Evolutionary conservation across 2,797 vertebrate genomes (phyloP), one percentile per base, ranked within the genome.

Genomic region (Acipenser ruthenus): DNA sequence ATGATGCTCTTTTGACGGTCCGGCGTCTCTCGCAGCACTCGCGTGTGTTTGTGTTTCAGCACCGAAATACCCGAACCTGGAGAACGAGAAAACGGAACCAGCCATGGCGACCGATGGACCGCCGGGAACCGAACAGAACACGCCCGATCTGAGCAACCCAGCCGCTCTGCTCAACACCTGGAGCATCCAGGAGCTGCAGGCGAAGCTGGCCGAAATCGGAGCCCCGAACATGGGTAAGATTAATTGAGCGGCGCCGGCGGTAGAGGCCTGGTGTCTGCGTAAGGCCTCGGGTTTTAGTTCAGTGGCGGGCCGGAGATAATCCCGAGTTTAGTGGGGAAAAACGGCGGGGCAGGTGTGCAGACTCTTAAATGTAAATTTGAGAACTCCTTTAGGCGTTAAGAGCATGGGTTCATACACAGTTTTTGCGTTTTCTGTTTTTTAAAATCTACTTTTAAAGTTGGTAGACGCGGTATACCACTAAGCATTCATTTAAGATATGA

Each of bases 151-250:
- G 53, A 83, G 80, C 62, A 80, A 65, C 13, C 86, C 71, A 7
- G 82, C 87, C 48, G 87, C 70, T 71, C 87, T 78, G 49, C 68
- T 81, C 69, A 90, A 83, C 69, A 62, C 89, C 73, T 95, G 94
- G 94, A 90, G 76, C 67, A 67, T 87, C 63, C 79, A 82, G 48
- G 93, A 95, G 71, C 85, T 95, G 5, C 92, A 94, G 67, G 76
- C 83, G 60, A 93, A 90, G 74, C 74, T 95, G 74, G 89, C 85
- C 58, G 93, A 95, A 79, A 83, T 95, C 7, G 93, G 93, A 47
- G 90, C 89, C 1, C 92, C 92, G 0, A 86, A 82, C 0, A 86
- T 94, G 79, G 94, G 93, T 94, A 66, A 87, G 79, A 49, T 47
- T 6, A 12, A 50, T 10, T 4, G 48, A 65, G 9, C 6, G 51